Base-by-base conservation (phyloP, 2,888 invertebrate species). In the Habrosyne pyritoides region DNA sequence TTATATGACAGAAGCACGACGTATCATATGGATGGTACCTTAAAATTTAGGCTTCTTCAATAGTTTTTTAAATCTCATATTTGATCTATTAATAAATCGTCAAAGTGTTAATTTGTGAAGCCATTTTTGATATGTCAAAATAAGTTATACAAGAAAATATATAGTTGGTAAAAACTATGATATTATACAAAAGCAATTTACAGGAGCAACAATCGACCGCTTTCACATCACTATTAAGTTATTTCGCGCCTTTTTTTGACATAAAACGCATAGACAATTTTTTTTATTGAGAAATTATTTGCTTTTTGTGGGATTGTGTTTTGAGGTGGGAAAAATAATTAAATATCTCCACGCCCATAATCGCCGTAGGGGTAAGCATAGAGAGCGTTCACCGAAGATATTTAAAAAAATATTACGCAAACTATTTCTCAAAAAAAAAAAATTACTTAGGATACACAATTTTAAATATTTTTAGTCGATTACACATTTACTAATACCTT, bases 401-500 rank as follows among this genome's bases (percentile, higher is more conserved):
- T 14, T 30, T 6, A 14, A 3, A 3, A 36, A 36, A 36, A n/a
- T 4, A 14, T 14, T 36, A 18, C 18, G 14, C 18, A 42, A 36
- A 36, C n/a, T 4, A 14, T 14, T 36, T 42, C 18, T 42, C 18
- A 42, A 36, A 10, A 36, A 36, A 14, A 42, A 42, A 36, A 14
- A n/a, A 4, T 10, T 8, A 14, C 2, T 14, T 8, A 18, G 1
- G 7, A 18, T 2, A 18, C 2, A 42, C 18, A 42, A 8, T 42
- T 42, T 42, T 52, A 52, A 59, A 53, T 52, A n/a, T 50, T 28
- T 33, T 8, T 28, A 14, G 24, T 47, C 46, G 52, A 49, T 30
- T 60, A 57, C 26, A 57, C 26, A 53, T 30, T 53, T 21, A 47
- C 7, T 47, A 54, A 60, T 50, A 55, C 53, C 28, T 42, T 42